Evolutionary conservation across 2,113 vertebrate genomes (phyloP).

Genomic region (Xiphophorus hellerii): DNA sequence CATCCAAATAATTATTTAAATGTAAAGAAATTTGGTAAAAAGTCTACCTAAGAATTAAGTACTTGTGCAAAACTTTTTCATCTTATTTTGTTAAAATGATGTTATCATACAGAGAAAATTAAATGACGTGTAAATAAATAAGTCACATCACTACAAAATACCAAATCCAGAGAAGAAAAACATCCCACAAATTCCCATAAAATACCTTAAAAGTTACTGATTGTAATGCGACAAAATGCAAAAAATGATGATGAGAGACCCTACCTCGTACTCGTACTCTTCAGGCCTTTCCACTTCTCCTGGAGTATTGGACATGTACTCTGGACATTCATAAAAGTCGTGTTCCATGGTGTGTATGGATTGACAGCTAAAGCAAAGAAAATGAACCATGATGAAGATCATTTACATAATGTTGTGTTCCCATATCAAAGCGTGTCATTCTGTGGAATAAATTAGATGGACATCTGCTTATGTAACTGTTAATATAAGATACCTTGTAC

Average conservation of each 20-base stretch:
- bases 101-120: no score
- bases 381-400: not conserved
- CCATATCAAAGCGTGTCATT: not conserved
- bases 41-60: no score
- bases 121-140: no score
- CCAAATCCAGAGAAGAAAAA: not conserved
- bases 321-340: conserved; percentile 92
- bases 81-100: no score
- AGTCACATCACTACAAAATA: not conserved
- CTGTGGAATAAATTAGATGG: not conserved
- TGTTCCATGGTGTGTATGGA: conserved; percentile 93
- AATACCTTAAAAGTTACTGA: not conserved
- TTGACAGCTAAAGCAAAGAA: conserved; percentile 85
- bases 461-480: not conserved
- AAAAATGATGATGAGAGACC: not conserved
- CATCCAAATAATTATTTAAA: no score
- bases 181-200: not conserved
- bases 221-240: not conserved
- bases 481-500: no score
- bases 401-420: not conserved
- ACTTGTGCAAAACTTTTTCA: no score
- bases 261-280: conserved; percentile 95
- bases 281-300: conserved; percentile 88
- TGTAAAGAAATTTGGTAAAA: no score
- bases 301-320: conserved; percentile 88